These are phyloP conservation scores for Scomber scombrus DNA, from an alignment of 2,113 vertebrate species.

Conservation along the genomic window DNA sequence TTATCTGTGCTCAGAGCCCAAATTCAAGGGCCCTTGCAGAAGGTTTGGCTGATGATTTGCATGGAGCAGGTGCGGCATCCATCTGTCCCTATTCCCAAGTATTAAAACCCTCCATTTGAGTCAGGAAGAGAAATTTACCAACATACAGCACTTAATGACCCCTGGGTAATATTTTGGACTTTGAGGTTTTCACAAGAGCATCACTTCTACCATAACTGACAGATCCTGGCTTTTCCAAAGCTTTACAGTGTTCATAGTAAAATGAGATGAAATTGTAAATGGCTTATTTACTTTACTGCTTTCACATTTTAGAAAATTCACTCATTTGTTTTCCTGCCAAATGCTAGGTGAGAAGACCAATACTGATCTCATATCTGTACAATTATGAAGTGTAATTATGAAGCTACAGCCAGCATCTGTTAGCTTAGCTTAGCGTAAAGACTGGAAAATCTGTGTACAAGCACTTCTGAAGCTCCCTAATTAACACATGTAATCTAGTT, in stretches of 20 bases:
- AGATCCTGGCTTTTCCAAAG: background rate
- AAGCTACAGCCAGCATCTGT: background rate
- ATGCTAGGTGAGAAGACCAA: background rate
- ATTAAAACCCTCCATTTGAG: constrained; percentile 54
- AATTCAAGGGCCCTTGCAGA: constrained; percentile 43
- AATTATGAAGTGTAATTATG: background rate
- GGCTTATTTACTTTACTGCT: background rate
- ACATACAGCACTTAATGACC: constrained; percentile 44
- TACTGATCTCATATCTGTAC: background rate
- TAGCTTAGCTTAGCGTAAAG: background rate
- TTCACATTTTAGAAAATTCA: constrained; percentile 7
- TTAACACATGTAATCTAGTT: too few relatives aligned
- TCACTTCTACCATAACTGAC: background rate
- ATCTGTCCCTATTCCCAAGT: constrained; percentile 68
- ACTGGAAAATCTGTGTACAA: background rate
- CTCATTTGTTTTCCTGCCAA: background rate
- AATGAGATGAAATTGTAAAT: background rate
- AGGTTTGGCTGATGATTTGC: constrained; percentile 59
- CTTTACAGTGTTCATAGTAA: background rate
- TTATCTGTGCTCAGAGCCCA: constrained; percentile 65
- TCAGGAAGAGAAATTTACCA: constrained; percentile 45
- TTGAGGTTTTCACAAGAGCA: constrained; percentile 9
- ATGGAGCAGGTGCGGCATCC: constrained; percentile 70
- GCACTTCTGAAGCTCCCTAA: background rate
- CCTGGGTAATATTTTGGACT: constrained; percentile 21